phyloP scores from a whole-genome alignment of 2,113 vertebrate genomes.

The Cranoglanis bouderius region DNA sequence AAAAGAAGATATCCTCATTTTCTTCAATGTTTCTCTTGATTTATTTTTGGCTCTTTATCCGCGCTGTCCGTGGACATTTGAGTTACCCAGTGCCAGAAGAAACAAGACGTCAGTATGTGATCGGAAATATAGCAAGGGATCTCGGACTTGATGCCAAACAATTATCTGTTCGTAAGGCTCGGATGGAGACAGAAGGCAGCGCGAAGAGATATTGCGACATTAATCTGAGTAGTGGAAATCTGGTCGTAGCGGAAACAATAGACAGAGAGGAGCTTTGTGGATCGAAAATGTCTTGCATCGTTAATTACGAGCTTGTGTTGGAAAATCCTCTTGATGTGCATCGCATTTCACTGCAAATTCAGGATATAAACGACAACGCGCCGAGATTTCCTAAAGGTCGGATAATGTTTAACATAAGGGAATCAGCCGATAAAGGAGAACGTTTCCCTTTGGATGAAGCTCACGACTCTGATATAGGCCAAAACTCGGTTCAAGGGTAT shows the following conservation, averaged over 20 bases:
- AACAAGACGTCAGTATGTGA: constrained; percentile 35
- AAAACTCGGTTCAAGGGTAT: constrained; percentile 75
- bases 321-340: constrained; percentile 66
- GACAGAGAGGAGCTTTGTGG: constrained; percentile 54
- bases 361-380: constrained; percentile 73
- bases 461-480: constrained; percentile 65
- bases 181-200: constrained; percentile 41
- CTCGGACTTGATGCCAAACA: constrained; percentile 39
- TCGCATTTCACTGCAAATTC: constrained; percentile 52
- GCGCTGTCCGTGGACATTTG: constrained; percentile 36
- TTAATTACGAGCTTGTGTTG: constrained; percentile 52
- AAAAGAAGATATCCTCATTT: neutral
- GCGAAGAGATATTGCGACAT: constrained; percentile 46
- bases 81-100: constrained; percentile 53
- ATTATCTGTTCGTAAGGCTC: constrained; percentile 48
- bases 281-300: neutral
- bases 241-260: constrained; percentile 49
- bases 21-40: neutral
- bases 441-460: constrained; percentile 63
- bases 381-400: constrained; percentile 59
- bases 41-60: neutral
- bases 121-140: constrained; percentile 53
- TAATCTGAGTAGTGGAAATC: constrained; percentile 46
- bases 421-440: constrained; percentile 64
- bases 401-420: constrained; percentile 66